phyloP scores from a whole-genome alignment of 2,888 invertebrate genomes.

The Thecophora atra region DNA sequence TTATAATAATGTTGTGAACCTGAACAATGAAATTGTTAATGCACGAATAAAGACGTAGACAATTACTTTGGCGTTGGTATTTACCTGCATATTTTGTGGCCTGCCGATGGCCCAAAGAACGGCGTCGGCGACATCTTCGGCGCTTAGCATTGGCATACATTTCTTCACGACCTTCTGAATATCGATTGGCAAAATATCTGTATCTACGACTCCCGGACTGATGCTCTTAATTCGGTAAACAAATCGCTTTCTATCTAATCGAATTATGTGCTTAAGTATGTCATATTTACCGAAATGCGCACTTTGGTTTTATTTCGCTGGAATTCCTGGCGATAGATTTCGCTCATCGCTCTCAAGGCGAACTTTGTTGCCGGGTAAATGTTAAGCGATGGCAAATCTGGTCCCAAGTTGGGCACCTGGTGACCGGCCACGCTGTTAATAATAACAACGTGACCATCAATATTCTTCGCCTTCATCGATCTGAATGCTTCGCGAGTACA shows the following conservation, averaged over 20 bases:
- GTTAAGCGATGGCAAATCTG: slow-evolving; percentile 60
- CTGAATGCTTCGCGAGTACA: slow-evolving; percentile 68
- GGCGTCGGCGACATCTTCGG: slow-evolving; percentile 61
- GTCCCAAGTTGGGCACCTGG: slow-evolving; percentile 60
- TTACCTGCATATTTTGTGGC: slow-evolving; percentile 61
- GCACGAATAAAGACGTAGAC: background rate
- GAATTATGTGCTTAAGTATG: background rate
- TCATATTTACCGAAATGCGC: slow-evolving; percentile 59
- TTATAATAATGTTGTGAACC: slow-evolving; percentile 30
- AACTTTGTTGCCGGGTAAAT: slow-evolving; percentile 65
- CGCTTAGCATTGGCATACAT: slow-evolving; percentile 57
- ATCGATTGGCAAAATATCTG: slow-evolving; percentile 59
- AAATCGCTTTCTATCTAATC: background rate
- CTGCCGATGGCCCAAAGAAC: slow-evolving; percentile 59
- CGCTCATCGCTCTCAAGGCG: slow-evolving; percentile 65
- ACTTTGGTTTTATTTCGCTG: slow-evolving; percentile 58
- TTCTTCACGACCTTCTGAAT: slow-evolving; percentile 55
- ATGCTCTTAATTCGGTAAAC: slow-evolving; percentile 52
- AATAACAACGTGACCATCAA: slow-evolving; percentile 68
- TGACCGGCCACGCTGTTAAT: slow-evolving; percentile 66
- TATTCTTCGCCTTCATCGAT: slow-evolving; percentile 64
- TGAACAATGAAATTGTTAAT: background rate
- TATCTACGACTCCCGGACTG: slow-evolving; percentile 61
- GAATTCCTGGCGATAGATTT: slow-evolving; percentile 65
- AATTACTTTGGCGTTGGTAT: background rate